Evolutionary conservation across 1,140 invertebrate species (phyloP), one percentile per base, ranked within the genome.

Genomic region (Kradibia gibbosae): DNA sequence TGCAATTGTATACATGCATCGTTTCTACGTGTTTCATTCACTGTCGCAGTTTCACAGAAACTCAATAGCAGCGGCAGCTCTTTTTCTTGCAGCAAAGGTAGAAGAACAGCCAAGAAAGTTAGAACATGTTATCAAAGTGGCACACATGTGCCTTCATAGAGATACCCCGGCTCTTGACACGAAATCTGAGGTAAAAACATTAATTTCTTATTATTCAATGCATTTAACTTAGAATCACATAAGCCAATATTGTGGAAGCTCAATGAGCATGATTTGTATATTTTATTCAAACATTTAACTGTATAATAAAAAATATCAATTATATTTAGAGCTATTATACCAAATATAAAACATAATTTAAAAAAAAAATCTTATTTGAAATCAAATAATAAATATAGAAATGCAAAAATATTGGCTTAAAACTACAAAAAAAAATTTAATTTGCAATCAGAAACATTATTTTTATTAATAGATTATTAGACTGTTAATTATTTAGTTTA

Each of bases 1-100:
- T 80, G 97, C 97, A 48, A 99, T 99, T 86, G 98, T 99, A n/a
- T 99, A 99, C 87, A 98, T 99, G 97, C 98, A 99, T 90, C 93
- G 98, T 36, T 99, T 99, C 91, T 99, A 98, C 90, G 96, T 98
- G 91, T 98, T 97, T 91, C 97, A 98, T 87, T 96, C 97, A 0
- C 96, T 98, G 89, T 94, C 94, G 20, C 94, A 95, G 82, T 98
- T 98, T 87, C 95, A 96, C 87, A 94, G 96, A 83, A 96, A 97
- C 91, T 91, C 94, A 31, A 96, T 97, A 87, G 94, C 95, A 39
- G 93, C 96, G 1, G 96, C 96, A 11, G 94, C 96, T 60, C 92
- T 99, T n/a, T 99, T 99, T 91, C 92, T 99, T 72, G 98, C 98
- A 55, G 98, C 98, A 67, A 99, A 99, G 93, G 97, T 99, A 13